Conservation (phyloP, 1,140 invertebrate species). For the Streblospio benedicti region DNA sequence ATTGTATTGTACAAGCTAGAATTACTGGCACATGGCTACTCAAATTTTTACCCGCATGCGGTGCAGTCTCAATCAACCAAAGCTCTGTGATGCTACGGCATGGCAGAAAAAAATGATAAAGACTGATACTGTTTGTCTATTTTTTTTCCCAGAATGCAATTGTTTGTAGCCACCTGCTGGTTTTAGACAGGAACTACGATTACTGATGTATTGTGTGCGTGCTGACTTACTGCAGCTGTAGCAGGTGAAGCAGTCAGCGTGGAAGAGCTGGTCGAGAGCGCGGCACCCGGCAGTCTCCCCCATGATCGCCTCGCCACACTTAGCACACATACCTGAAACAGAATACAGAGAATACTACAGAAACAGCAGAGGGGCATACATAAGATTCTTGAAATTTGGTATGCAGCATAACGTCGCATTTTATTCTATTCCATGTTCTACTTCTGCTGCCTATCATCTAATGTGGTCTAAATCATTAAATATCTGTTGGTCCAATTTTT, state of each 20-base stretch:
- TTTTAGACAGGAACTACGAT: neutral
- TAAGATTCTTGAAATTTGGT: neutral
- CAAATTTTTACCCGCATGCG: neutral
- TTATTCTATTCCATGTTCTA: neutral
- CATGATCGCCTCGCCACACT: slow-evolving; percentile 79
- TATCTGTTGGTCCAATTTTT: neutral
- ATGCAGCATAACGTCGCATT: neutral
- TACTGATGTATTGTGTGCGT: neutral
- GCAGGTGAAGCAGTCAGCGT: slow-evolving; percentile 89
- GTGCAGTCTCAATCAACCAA: neutral
- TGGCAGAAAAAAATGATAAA: neutral
- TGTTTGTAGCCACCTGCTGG: neutral
- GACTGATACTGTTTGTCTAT: neutral
- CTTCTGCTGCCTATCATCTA: neutral
- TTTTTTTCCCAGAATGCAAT: neutral
- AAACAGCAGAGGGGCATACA: neutral
- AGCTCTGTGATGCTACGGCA: neutral
- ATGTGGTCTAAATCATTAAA: neutral
- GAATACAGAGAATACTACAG: slow-evolving; percentile 13
- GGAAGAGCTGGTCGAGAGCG: slow-evolving; percentile 91
- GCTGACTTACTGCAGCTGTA: slow-evolving; percentile 62
- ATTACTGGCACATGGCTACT: neutral
- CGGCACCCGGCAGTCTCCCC: slow-evolving; percentile 89
- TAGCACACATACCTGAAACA: slow-evolving; percentile 68
- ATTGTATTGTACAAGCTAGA: too few species aligned